These are phyloP conservation scores for Micrasema minimum DNA, from an alignment of 1,140 invertebrate genomes.

Conservation along the genomic window DNA sequence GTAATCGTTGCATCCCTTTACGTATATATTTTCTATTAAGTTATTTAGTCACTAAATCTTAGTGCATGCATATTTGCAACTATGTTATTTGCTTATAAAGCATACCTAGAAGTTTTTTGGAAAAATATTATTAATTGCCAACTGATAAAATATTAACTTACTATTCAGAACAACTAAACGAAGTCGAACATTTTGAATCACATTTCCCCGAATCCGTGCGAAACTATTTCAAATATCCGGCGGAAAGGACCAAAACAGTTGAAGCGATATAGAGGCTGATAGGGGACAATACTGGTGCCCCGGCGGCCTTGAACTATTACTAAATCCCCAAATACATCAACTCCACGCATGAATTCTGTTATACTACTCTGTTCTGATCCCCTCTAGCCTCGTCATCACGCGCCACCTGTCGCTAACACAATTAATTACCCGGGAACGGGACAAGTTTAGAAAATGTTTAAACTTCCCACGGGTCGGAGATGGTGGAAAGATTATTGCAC, in stretches of 20 bases:
- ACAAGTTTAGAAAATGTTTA: not conserved
- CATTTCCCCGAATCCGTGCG: not conserved
- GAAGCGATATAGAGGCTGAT: not conserved
- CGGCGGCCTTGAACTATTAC: conserved; percentile 27
- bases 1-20: no score
- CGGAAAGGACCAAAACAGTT: not conserved
- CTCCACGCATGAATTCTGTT: not conserved
- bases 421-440: not conserved
- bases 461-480: not conserved
- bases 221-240: conserved; percentile 12
- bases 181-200: no score
- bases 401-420: conserved; percentile 3
- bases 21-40: no score
- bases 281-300: conserved; percentile 15
- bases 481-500: not conserved
- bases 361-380: not conserved
- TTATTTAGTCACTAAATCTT: no score
- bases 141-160: no score
- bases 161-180: no score
- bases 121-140: no score
- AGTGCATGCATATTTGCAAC: no score
- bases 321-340: conserved; percentile 22
- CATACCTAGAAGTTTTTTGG: no score
- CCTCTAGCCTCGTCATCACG: not conserved
- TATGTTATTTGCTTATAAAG: no score